phyloP scores from a whole-genome alignment of 1,140 invertebrate genomes.

The Platorchestia sp. region DNA sequence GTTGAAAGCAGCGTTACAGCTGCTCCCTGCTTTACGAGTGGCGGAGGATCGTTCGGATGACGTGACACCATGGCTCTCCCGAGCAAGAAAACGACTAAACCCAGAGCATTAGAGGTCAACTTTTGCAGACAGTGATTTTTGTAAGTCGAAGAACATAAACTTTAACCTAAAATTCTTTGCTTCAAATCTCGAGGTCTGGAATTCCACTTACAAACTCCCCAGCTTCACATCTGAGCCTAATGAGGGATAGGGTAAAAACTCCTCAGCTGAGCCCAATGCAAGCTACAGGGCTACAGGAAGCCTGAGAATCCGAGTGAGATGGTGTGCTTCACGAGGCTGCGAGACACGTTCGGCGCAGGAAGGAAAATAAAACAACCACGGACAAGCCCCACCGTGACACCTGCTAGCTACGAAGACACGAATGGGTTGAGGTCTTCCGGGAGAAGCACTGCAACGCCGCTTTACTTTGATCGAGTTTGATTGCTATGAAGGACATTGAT shows the following conservation, averaged over 20 bases:
- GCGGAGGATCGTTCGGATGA: background rate
- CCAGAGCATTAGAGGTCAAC: background rate
- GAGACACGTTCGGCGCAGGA: background rate
- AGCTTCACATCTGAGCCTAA: background rate
- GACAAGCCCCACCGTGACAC: too few species aligned
- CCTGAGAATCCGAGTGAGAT: background rate
- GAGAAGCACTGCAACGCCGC: too few species aligned
- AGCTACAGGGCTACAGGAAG: background rate
- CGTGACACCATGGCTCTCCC: background rate
- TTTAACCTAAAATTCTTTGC: background rate
- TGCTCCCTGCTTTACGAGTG: background rate
- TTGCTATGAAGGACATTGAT: too few species aligned
- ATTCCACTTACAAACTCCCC: background rate
- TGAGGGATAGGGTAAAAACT: too few species aligned
- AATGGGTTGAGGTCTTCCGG: too few species aligned
- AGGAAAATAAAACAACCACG: too few species aligned
- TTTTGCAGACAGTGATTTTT: background rate
- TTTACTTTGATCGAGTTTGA: too few species aligned
- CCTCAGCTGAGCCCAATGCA: too few species aligned
- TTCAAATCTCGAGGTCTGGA: background rate
- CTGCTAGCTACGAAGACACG: too few species aligned
- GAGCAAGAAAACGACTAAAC: too few species aligned
- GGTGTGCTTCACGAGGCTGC: background rate
- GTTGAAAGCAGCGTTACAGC: background rate
- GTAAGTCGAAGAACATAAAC: background rate